Conservation (phyloP, 2,888 invertebrate genomes). For the Steinernema carpocapsae region DNA sequence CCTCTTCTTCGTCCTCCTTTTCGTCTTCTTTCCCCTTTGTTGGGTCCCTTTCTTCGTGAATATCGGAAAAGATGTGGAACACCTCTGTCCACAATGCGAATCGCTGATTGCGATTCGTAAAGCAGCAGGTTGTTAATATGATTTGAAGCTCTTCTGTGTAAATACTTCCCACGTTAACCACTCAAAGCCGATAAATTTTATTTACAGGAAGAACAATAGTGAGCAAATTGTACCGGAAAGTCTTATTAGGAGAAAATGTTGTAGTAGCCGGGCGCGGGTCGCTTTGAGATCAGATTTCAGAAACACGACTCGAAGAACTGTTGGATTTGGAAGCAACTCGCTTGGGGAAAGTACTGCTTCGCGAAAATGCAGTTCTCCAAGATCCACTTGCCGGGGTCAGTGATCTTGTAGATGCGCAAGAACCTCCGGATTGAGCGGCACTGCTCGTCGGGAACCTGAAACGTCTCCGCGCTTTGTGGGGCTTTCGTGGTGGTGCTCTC, state of each 20-base stretch:
- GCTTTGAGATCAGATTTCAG: slow-evolving; percentile 23
- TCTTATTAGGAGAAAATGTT: not conserved
- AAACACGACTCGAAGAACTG: slow-evolving; percentile 34
- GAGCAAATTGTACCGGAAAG: not conserved
- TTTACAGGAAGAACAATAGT: not conserved
- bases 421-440: slow-evolving; percentile 48
- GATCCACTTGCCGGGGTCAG: slow-evolving; percentile 47
- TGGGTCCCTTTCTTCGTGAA: slow-evolving; percentile 60
- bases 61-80: slow-evolving; percentile 57
- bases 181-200: not conserved
- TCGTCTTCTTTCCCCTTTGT: slow-evolving; percentile 59
- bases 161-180: not conserved
- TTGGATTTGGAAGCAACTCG: slow-evolving; percentile 49
- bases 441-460: slow-evolving; percentile 36
- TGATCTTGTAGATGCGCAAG: slow-evolving; percentile 45
- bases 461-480: not conserved
- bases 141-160: not conserved
- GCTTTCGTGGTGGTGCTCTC: not conserved
- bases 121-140: not conserved
- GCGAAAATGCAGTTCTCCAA: slow-evolving; percentile 48
- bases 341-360: slow-evolving; percentile 52
- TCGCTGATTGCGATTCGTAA: slow-evolving; percentile 47
- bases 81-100: slow-evolving; percentile 57
- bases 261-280: not conserved
- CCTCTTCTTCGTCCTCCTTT: slow-evolving; percentile 49